These are phyloP conservation scores for Drosophila suboccidentalis DNA, from an alignment of 2,888 invertebrate species.

Conservation along the genomic window DNA sequence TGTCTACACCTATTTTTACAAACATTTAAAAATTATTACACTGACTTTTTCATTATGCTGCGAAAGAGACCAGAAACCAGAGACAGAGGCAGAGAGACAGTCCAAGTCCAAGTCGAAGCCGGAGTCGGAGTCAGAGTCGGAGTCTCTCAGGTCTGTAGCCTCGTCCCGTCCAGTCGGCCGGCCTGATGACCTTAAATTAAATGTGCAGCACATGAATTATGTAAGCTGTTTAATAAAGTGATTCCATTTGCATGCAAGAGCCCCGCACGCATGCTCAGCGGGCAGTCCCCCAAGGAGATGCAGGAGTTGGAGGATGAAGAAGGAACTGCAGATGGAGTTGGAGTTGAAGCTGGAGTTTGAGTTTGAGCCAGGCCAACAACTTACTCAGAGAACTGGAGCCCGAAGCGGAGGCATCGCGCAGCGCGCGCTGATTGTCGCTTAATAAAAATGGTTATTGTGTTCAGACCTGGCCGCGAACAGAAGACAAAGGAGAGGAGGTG, in stretches of 20 bases:
- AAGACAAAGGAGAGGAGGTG: neutral
- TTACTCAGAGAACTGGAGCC: conserved; percentile 43
- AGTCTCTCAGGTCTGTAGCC: conserved; percentile 4
- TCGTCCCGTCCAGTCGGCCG: conserved; percentile 23
- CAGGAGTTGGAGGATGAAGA: conserved; percentile 17
- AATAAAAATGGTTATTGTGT: conserved; percentile 82
- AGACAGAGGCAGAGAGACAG: neutral
- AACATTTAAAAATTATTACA: conserved; percentile 82
- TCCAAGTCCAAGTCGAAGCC: conserved; percentile 25
- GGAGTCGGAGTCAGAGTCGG: neutral
- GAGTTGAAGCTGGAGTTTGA: conserved; percentile 33
- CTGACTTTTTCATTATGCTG: conserved; percentile 79
- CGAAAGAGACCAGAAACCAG: conserved; percentile 29
- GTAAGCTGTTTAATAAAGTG: conserved; percentile 84
- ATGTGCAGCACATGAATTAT: conserved; percentile 84
- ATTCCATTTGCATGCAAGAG: conserved; percentile 83
- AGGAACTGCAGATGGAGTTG: conserved; percentile 27
- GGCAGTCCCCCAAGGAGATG: conserved; percentile 49
- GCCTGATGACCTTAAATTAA: conserved; percentile 83
- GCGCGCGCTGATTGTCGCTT: conserved; percentile 81
- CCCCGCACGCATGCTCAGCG: conserved; percentile 81
- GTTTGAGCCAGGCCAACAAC: conserved; percentile 42
- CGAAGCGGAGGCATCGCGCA: conserved; percentile 59
- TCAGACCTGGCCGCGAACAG: conserved; percentile 30
- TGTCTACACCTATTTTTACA: conserved; percentile 83